Base-by-base conservation (phyloP, 2,113 vertebrate species). In the Syngnathoides biaculeatus region DNA sequence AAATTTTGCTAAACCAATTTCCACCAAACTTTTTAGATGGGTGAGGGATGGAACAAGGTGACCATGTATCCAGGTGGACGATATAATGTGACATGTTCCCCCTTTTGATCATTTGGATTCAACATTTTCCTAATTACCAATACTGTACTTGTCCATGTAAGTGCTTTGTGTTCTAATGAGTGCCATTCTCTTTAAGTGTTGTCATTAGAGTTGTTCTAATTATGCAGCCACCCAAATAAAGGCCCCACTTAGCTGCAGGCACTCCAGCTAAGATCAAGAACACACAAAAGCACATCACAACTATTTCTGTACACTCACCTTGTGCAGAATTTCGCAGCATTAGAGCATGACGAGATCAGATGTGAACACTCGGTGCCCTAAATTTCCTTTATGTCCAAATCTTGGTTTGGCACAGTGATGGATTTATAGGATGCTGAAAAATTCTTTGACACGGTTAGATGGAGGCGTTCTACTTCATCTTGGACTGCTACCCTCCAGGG, bases 161-260 rank as follows among this genome's bases (percentile, higher is more conserved):
- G 11, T 12, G 9, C 1, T 53, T 53, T 53, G 9, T 53, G 8
- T 24, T 53, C 10, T 53, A 53, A 5, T 53, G 22, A 53, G 52
- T 53, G 52, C 52, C 22, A 13, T 53, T 53, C 52, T 24, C n/a
- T 53, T 53, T 13, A 53, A 53, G 20, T 60, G 38, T 38, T n/a
- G 58, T 60, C 35, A 60, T 60, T 40, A 85, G 65, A 81, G 81
- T 82, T 81, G 85, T 80, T 88, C 84, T 85, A 89, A 90, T 90
- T 91, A 90, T 84, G 83, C 87, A 91, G 86, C 83, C 85, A 87
- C 85, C 84, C 86, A 88, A 85, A 89, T 76, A 73, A 73, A 79
- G 74, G 73, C 67, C 73, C 61, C 70, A 70, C 76, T 84, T 84
- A 87, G 89, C 88, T 70, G 74, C 73, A 74, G 81, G 79, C 85